phyloP scores from a whole-genome alignment of 2,113 vertebrate genomes.

The Oreotrochilus melanogaster region DNA sequence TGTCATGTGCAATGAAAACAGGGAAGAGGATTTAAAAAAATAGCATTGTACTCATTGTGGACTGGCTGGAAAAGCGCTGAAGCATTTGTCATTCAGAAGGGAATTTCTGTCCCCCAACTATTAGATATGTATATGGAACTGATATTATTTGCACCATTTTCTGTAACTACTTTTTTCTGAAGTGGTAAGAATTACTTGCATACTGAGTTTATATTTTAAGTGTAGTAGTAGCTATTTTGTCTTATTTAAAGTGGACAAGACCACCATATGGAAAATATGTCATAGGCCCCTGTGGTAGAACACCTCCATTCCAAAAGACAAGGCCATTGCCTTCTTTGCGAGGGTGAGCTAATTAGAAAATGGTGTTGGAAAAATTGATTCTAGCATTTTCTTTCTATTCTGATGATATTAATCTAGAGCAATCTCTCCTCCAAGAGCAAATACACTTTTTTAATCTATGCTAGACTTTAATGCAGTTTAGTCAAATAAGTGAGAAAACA shows the following conservation, averaged over 20 bases:
- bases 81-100: neutral
- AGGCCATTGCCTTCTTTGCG: neutral
- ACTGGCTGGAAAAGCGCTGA: neutral
- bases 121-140: neutral
- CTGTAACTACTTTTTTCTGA: neutral
- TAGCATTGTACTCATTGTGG: neutral
- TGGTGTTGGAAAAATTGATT: neutral
- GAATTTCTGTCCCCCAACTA: neutral
- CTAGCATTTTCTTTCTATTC: neutral
- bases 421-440: neutral
- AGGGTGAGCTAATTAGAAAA: neutral
- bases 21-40: neutral
- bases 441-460: neutral
- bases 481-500: neutral
- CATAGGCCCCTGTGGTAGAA: neutral
- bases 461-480: neutral
- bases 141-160: neutral
- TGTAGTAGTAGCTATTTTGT: neutral
- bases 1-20: slow-evolving; percentile 17
- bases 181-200: neutral
- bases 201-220: neutral
- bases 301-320: neutral
- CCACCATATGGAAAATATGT: neutral
- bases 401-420: neutral
- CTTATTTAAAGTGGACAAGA: neutral